Conservation (phyloP, 2,797 vertebrate genomes). For the Liparis tanakae region DNA sequence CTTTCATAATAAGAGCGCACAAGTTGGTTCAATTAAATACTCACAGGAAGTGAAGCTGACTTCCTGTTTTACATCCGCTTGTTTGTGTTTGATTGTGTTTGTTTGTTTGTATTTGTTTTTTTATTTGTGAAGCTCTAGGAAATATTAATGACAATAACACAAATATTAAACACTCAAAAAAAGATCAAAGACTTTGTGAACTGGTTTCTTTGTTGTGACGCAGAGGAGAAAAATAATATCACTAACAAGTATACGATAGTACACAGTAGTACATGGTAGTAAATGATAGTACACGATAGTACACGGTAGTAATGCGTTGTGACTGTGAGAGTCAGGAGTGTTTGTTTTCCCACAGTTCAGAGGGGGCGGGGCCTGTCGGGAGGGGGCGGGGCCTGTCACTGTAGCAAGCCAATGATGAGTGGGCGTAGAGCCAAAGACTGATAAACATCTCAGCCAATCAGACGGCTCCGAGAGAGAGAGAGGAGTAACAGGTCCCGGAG, state of each 20-base stretch:
- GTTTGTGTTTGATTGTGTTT: no score
- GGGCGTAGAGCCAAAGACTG: conserved; percentile 54
- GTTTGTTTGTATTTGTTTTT: no score
- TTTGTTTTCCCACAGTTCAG: conserved; percentile 27
- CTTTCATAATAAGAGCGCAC: conserved; percentile 11
- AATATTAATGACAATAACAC: no score
- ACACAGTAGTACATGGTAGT: no score
- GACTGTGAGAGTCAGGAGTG: neutral
- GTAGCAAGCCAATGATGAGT: conserved; percentile 60
- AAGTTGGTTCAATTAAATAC: neutral
- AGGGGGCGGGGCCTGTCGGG: conserved; percentile 25
- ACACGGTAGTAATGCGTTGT: no score
- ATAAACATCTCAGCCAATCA: conserved; percentile 79
- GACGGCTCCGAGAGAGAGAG: conserved; percentile 47
- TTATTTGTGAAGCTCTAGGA: no score
- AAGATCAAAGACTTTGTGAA: no score
- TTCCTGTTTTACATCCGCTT: no score
- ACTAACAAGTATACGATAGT: no score
- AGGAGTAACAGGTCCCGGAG: conserved; percentile 66
- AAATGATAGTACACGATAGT: no score
- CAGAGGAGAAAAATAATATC: no score
- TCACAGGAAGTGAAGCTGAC: neutral
- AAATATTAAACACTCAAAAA: no score
- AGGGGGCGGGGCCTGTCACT: conserved; percentile 33
- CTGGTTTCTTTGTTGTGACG: neutral